Evolutionary conservation across 2,888 invertebrate species (phyloP), one percentile per base, ranked within the genome.

Genomic region (Neuroscelio doddi): DNA sequence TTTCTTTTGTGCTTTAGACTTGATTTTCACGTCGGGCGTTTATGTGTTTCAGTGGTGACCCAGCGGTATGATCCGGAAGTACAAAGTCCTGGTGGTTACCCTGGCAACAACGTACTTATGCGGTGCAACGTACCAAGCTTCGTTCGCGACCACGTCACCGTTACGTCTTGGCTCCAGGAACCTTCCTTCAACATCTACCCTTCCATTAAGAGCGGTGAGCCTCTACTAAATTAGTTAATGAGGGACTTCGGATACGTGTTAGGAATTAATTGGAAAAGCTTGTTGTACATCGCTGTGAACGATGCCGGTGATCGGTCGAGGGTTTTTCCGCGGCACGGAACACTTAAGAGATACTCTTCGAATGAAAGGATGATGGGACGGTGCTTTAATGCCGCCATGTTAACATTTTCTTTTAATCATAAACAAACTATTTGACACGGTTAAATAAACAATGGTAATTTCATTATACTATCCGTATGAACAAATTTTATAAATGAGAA

Each of bases 11-110:
- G 21, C 5, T 21, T 21, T 5, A 36, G 27, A 26, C 55, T 53
- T 34, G 51, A 42, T 58, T 65, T 59, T 51, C 55, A 58, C 50
- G 42, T 55, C 14, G 36, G 57, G 44, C 58, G 49, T 67, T 64
- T 71, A 59, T 71, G 64, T 75, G 78, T 81, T 80, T 38, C 75
- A 87, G 88, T 87, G 76, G 86, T 88, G 65, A 85, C 86, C 80
- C 88, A 88, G 68, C 86, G 86, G 56, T 88, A 87, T 76, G 88
- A 88, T 70, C 87, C 88, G 58, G 88, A 88, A 84, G 88, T 88
- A 49, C 88, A 88, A 81, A 88, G 87, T 82, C 87, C 87, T 29
- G 87, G 87, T 63, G 87, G 87, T 70, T 88, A 88, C 79, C 83
- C 86, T 64, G 87, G 87, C 59, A 86, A 87, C 77, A 88, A 88